Evolutionary conservation across 2,888 invertebrate species (phyloP).

Genomic region (Aethes cnicana): DNA sequence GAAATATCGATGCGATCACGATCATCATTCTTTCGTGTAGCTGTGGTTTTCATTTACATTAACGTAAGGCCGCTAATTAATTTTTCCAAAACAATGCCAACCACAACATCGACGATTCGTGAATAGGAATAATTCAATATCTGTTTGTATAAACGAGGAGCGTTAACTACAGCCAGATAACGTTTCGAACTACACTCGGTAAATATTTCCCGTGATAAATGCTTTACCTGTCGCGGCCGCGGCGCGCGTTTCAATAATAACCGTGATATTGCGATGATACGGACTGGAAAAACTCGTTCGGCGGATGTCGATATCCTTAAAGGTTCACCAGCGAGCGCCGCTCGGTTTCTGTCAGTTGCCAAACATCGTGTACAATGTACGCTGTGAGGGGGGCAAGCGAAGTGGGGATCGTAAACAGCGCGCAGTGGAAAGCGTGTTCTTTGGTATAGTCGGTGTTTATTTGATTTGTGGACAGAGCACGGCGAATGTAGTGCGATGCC

Average conservation of each 20-base stretch:
- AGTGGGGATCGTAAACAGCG: slow-evolving; percentile 6
- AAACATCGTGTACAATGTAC: slow-evolving; percentile 43
- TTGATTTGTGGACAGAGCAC: slow-evolving; percentile 48
- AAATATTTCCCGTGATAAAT: slow-evolving; percentile 77
- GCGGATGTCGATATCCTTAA: slow-evolving; percentile 80
- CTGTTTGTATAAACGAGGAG: slow-evolving; percentile 16
- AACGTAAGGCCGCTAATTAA: slow-evolving; percentile 5
- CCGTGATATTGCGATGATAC: slow-evolving; percentile 82
- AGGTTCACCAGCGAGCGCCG: slow-evolving; percentile 55
- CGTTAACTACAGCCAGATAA: slow-evolving; percentile 45
- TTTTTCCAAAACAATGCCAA: slow-evolving; percentile 1
- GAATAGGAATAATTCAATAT: slow-evolving; percentile 17
- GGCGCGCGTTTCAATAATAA: slow-evolving; percentile 79
- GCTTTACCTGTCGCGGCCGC: slow-evolving; percentile 79
- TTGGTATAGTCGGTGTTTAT: slow-evolving; percentile 42
- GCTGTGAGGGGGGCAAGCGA: too few species aligned
- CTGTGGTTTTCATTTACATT: slow-evolving; percentile 16
- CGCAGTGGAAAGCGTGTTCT: slow-evolving; percentile 46
- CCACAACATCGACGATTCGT: slow-evolving; percentile 9
- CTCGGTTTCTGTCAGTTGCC: slow-evolving; percentile 35
- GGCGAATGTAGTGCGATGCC: slow-evolving; percentile 63
- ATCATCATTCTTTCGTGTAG: slow-evolving; percentile 3
- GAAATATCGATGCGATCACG: neutral
- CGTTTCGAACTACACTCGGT: slow-evolving; percentile 47
- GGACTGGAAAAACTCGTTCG: slow-evolving; percentile 82